Evolutionary conservation across 2,888 invertebrate species (phyloP), one percentile per base, ranked within the genome.

Genomic region (Caenorhabditis angaria): DNA sequence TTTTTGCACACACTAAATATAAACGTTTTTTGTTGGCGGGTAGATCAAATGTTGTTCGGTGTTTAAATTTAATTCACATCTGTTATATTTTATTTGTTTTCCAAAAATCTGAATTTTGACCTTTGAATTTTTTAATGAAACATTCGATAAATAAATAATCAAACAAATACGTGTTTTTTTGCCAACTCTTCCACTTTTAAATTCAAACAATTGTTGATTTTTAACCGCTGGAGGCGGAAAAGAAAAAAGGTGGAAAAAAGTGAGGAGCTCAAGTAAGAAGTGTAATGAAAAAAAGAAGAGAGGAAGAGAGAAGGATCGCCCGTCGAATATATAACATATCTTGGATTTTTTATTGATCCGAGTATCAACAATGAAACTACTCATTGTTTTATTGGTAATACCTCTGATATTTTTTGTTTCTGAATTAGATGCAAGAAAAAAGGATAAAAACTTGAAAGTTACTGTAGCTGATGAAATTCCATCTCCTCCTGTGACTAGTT

Each of bases 401-500:
- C 61, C 48, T 61, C 47, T 60, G 61, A 65, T 54, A 60, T 56
- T 64, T 47, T 10, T 32, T 5, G 10, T 32, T 32, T 32, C 32
- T 10, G 32, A 10, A 18, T 24, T 48, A 54, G 73, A 73, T 12
- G 68, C 65, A 0, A 61, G 62, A 32, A 69, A 69, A 48, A 73
- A 73, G 61, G 69, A 73, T n/a, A 68, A 73, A 41, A 73, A 72
- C 48, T 14, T 69, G 51, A 73, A 73, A 66, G 73, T 73, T 0
- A 69, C 69, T 4, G 66, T 73, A 20, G 69, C 69, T 10, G 69
- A 73, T 47, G 73, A 73, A 28, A 54, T 66, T 8, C 29, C 69
- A 10, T 58, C 72, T 10, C 57, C 71, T 29, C 47, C 63, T 12
- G 41, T 41, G 41, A 41, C 41, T 3, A 41, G 41, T 41, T 8